Evolutionary conservation across 1,140 invertebrate species (phyloP).

Genomic region (Nephotettix cincticeps): DNA sequence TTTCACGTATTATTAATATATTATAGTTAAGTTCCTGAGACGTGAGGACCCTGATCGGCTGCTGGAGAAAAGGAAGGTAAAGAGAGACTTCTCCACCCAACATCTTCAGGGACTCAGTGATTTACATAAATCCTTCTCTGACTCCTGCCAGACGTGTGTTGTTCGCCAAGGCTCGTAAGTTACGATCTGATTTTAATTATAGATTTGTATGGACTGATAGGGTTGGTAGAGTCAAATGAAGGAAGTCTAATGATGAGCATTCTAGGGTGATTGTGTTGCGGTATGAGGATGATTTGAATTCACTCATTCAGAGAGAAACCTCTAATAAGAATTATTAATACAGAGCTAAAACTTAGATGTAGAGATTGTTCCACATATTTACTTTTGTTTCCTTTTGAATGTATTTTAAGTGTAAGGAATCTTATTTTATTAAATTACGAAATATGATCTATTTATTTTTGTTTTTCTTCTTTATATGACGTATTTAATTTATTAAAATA

Average conservation of each 20-base stretch:
- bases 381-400: too few relatives aligned
- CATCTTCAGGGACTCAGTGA: not conserved
- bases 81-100: conserved; percentile 12
- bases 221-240: not conserved
- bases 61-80: not conserved
- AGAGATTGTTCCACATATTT: too few relatives aligned
- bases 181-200: not conserved
- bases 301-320: too few relatives aligned
- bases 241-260: not conserved
- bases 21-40: conserved; percentile 7
- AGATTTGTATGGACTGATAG: not conserved
- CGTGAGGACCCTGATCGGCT: conserved; percentile 3
- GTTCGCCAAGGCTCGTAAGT: conserved; percentile 4
- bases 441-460: too few relatives aligned
- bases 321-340: too few relatives aligned
- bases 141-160: not conserved
- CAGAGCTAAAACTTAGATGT: too few relatives aligned
- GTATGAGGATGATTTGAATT: not conserved
- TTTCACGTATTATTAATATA: too few relatives aligned
- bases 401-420: too few relatives aligned
- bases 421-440: too few relatives aligned
- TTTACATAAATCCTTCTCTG: conserved; percentile 18
- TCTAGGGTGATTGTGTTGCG: not conserved
- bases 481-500: too few relatives aligned
- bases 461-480: too few relatives aligned